Base-by-base conservation (phyloP, 2,113 vertebrate genomes). In the Rhizomys pruinosus region DNA sequence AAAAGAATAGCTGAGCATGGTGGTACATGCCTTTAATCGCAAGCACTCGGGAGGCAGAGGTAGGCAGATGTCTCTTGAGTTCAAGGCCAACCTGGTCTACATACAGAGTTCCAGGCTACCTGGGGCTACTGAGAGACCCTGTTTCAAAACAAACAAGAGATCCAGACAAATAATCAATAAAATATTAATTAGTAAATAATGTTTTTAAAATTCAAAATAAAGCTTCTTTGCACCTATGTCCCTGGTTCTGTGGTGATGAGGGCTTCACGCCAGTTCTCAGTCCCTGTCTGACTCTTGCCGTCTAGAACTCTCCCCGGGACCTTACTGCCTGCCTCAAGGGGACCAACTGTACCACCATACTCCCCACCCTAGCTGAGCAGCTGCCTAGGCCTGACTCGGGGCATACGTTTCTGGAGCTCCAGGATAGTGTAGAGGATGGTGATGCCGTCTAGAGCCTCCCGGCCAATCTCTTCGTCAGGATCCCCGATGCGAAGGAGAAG, bases 381-480 rank as follows among this genome's bases (percentile, higher is more conserved):
- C 34, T 32, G 32, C 37, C 8, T 27, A 8, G 63, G 78, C 12
- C 16, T 17, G 20, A 39, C 3, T 12, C 2, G 47, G 72, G 32
- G 25, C 97, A 93, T 96, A 98, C 97, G 90, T 90, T 94, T 97
- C 34, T 97, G 97, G 64, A 91, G 72, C 66, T 94, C 95, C 92
- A 97, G 44, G 80, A 97, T 95, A 7, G 94, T 96, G n/a, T 97
- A 97, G 42, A 98, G 97, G 92, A 93, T 86, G 63, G 63, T 59
- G 76, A 97, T 93, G 93, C 97, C 94, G 0, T 97, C 94, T 92
- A 97, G 81, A n/a, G 97, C 97, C 57, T 97, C 91, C 71, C 39
- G 34, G 64, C 97, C 97, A 15, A 92, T 97, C 64, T 97, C 91
- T 34, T 95, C 91, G 0, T 96, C 94, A 19, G 97, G 96, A 71